Conservation (phyloP, 2,888 invertebrate species). For the Cylindroiulus punctatus region DNA sequence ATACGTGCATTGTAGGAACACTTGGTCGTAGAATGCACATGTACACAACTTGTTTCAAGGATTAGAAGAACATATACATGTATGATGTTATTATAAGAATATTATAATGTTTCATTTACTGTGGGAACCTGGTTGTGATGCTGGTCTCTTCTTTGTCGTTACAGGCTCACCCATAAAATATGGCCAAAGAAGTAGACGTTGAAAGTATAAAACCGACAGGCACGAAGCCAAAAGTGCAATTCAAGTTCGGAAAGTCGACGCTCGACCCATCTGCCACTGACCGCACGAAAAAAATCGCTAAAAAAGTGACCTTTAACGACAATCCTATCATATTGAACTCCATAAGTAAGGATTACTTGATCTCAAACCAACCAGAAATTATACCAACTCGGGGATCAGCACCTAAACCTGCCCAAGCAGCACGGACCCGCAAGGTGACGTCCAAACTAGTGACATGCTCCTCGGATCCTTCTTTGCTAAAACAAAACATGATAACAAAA, state of each 20-base stretch:
- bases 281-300: background rate
- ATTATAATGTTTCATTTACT: no score
- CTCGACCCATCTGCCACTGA: background rate
- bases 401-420: background rate
- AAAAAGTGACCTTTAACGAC: slow-evolving; percentile 49
- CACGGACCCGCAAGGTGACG: background rate
- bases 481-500: background rate
- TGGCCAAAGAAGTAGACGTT: slow-evolving; percentile 4
- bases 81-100: no score
- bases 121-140: no score
- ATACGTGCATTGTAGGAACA: no score
- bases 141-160: no score
- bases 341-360: background rate
- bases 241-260: background rate
- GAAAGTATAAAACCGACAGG: background rate
- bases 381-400: background rate
- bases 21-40: no score
- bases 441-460: background rate
- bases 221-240: slow-evolving; percentile 16
- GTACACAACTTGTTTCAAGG: no score
- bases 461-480: background rate
- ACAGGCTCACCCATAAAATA: background rate
- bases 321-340: slow-evolving; percentile 35
- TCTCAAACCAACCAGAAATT: background rate
- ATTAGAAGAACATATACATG: no score